Percentiles rank a stretch among this genome's conserved stretches.
phyloP scores from a whole-genome alignment of 2,113 vertebrate species.

The Baryphthengus martii region DNA sequence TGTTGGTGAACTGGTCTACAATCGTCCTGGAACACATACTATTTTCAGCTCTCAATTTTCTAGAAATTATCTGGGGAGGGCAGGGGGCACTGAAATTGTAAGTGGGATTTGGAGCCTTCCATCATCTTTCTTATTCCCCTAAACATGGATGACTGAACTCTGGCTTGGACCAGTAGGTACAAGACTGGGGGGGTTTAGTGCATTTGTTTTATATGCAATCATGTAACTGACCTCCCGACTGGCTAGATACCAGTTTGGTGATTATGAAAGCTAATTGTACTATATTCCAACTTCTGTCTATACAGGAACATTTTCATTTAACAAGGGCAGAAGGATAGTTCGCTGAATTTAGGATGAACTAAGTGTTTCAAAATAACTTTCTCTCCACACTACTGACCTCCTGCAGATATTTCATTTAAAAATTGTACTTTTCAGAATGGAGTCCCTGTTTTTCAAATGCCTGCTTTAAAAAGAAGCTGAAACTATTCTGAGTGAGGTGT shows the following conservation, averaged over 20 bases:
- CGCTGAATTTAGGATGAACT: not conserved
- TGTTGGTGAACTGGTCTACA: not conserved
- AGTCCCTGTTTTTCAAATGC: not conserved
- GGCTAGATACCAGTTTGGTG: not conserved
- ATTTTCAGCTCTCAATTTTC: not conserved
- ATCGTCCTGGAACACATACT: not conserved
- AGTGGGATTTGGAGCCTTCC: not conserved
- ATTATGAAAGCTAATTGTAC: not conserved
- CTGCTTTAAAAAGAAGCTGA: not conserved
- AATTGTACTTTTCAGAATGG: not conserved
- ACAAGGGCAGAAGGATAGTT: not conserved
- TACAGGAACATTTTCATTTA: not conserved
- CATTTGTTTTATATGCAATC: not conserved
- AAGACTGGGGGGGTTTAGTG: not conserved
- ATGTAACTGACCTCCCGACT: not conserved
- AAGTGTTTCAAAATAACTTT: not conserved
- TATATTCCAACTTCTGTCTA: not conserved
- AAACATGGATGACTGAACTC: not conserved
- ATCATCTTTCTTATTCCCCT: not conserved
- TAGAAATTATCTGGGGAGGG: not conserved
- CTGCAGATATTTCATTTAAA: not conserved
- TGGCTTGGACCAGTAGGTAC: not conserved
- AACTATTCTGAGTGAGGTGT: not conserved
- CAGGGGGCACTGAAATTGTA: accelerated
- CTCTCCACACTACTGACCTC: not conserved